Evolutionary conservation across 2,797 vertebrate genomes (phyloP).

Genomic region (Mareca penelope): DNA sequence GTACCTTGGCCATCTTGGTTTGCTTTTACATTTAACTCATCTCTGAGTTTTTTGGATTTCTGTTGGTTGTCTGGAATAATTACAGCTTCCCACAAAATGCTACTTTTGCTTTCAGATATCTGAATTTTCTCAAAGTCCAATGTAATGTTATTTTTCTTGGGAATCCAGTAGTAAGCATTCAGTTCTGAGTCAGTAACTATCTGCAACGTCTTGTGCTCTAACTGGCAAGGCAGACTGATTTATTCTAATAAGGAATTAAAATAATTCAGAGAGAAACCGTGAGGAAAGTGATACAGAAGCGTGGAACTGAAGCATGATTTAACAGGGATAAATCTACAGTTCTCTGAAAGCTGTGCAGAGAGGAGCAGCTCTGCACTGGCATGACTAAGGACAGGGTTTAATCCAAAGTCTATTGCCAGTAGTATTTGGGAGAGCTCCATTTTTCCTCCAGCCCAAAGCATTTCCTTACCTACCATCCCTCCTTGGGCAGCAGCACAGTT

Average conservation of each 20-base stretch:
- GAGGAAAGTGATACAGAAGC: not conserved
- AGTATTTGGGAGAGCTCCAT: not conserved
- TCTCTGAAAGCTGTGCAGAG: not conserved
- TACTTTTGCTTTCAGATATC: not conserved
- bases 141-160: not conserved
- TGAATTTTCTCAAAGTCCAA: not conserved
- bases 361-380: not conserved
- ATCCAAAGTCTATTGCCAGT: not conserved
- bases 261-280: not conserved
- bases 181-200: not conserved
- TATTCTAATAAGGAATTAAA: constrained; percentile 5
- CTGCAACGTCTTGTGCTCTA: not conserved
- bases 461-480: not conserved
- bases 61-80: not conserved
- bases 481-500: not conserved
- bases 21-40: not conserved
- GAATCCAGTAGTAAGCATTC: not conserved
- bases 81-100: not conserved
- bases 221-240: not conserved
- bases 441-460: not conserved
- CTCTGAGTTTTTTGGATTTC: not conserved
- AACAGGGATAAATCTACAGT: not conserved
- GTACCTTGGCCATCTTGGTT: not conserved
- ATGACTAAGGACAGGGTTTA: not conserved
- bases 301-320: not conserved